phyloP scores from a whole-genome alignment of 2,888 invertebrate species.

The Eurytoma adleriae region DNA sequence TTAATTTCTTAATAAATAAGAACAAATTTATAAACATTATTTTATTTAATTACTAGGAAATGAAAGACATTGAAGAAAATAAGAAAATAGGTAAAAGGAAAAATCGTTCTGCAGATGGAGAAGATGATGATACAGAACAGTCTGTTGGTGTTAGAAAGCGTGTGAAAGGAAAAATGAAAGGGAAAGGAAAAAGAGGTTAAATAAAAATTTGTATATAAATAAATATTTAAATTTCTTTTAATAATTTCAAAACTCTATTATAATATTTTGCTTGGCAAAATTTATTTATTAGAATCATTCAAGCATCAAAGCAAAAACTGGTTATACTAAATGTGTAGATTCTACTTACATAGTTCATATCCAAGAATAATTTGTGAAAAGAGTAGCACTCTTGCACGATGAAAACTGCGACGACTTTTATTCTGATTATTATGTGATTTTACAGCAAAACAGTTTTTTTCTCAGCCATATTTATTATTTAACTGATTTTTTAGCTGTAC shows the following conservation, averaged over 20 bases:
- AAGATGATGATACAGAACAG: slow-evolving; percentile 89
- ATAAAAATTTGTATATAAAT: slow-evolving; percentile 31
- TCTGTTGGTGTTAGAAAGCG: slow-evolving; percentile 88
- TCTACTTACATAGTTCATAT: slow-evolving; percentile 51
- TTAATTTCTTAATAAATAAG: not conserved
- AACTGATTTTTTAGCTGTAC: not conserved
- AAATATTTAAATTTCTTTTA: slow-evolving; percentile 17
- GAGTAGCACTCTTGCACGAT: slow-evolving; percentile 36
- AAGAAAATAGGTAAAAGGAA: slow-evolving; percentile 78
- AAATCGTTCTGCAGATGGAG: slow-evolving; percentile 78
- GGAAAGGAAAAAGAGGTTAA: slow-evolving; percentile 61
- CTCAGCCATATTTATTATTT: slow-evolving; percentile 17
- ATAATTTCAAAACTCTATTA: slow-evolving; percentile 42
- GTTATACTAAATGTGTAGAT: slow-evolving; percentile 42
- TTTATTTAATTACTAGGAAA: slow-evolving; percentile 78
- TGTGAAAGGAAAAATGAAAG: slow-evolving; percentile 79
- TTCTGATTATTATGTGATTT: slow-evolving; percentile 37
- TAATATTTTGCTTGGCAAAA: slow-evolving; percentile 45
- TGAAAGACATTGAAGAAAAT: slow-evolving; percentile 86
- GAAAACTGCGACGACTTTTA: slow-evolving; percentile 33
- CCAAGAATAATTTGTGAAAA: slow-evolving; percentile 48
- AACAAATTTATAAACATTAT: slow-evolving; percentile 24
- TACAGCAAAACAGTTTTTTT: slow-evolving; percentile 19
- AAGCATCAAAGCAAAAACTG: slow-evolving; percentile 46
- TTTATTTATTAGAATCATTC: slow-evolving; percentile 48